These are phyloP conservation scores for Drosophila varians DNA, from an alignment of 1,140 invertebrate genomes.

Conservation along the genomic window DNA sequence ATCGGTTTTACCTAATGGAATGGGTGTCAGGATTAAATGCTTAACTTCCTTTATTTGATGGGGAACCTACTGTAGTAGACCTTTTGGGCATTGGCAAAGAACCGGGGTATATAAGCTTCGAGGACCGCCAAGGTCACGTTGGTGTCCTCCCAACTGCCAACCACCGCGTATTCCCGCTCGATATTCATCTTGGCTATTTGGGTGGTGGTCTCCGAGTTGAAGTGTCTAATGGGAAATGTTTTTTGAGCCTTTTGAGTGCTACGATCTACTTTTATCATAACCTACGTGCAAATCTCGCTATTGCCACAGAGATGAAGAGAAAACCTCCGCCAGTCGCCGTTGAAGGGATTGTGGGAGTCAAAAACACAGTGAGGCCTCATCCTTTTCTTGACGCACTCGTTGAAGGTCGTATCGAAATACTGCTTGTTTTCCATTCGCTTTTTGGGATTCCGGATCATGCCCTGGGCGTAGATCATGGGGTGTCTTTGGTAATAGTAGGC, in stretches of 20 bases:
- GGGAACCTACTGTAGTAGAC: slow-evolving; percentile 70
- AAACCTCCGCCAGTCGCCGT: slow-evolving; percentile 90
- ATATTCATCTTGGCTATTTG: slow-evolving; percentile 93
- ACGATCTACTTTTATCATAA: slow-evolving; percentile 22
- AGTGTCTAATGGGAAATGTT: slow-evolving; percentile 86
- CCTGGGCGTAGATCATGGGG: slow-evolving; percentile 85
- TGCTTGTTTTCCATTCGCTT: slow-evolving; percentile 90
- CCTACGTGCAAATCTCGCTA: slow-evolving; percentile 76
- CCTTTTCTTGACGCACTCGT: slow-evolving; percentile 91
- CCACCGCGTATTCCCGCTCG: slow-evolving; percentile 93
- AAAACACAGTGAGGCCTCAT: slow-evolving; percentile 89
- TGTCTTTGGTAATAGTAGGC: slow-evolving; percentile 92
- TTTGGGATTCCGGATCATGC: slow-evolving; percentile 92
- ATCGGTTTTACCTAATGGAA: slow-evolving; percentile 84
- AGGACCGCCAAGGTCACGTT: slow-evolving; percentile 92
- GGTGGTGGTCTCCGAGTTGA: slow-evolving; percentile 91
- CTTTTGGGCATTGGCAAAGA: slow-evolving; percentile 89
- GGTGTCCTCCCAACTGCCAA: slow-evolving; percentile 93
- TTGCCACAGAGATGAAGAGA: slow-evolving; percentile 95
- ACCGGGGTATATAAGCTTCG: slow-evolving; percentile 92
- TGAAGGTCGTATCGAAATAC: slow-evolving; percentile 95
- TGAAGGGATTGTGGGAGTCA: slow-evolving; percentile 88
- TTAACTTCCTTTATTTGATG: neutral
- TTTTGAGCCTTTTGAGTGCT: neutral
- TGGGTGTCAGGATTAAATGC: slow-evolving; percentile 34